phyloP scores from a whole-genome alignment of 2,113 vertebrate species.

The Pseudopipra pipra region DNA sequence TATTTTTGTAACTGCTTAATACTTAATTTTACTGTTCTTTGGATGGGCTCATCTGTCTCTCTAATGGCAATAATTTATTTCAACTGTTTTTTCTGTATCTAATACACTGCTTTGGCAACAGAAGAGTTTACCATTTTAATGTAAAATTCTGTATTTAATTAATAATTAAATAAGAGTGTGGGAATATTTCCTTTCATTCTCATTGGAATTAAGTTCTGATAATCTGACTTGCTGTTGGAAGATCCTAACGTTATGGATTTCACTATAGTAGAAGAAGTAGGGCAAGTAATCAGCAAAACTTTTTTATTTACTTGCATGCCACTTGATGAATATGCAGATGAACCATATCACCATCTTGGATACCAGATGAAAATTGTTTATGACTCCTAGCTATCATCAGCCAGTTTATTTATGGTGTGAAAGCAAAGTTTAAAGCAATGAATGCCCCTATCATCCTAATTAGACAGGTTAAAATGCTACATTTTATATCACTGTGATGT shows the following conservation, averaged over 20 bases:
- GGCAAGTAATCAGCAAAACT: not conserved
- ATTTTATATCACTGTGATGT: constrained; percentile 13
- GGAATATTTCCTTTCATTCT: not conserved
- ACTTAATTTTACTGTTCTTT: not conserved
- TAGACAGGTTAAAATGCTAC: not conserved
- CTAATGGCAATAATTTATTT: not conserved
- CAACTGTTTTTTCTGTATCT: not conserved
- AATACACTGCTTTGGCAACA: not conserved
- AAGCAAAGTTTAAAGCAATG: constrained; percentile 44
- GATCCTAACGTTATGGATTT: not conserved
- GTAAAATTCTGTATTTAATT: not conserved
- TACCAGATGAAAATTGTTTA: constrained; percentile 58
- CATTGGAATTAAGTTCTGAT: not conserved
- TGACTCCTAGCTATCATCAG: constrained; percentile 25
- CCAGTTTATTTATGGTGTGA: constrained; percentile 54
- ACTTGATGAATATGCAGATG: constrained; percentile 46
- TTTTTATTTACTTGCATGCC: constrained; percentile 2
- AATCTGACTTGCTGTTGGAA: not conserved
- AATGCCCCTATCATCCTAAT: constrained; percentile 47
- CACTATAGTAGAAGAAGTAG: not conserved
- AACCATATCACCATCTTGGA: constrained; percentile 33
- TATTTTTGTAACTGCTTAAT: not conserved
- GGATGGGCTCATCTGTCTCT: not conserved
- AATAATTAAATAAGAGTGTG: not conserved
- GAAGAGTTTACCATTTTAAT: not conserved